Evolutionary conservation across 2,888 invertebrate species (phyloP), one percentile per base, ranked within the genome.

Genomic region (Drosophila percnosoma): DNA sequence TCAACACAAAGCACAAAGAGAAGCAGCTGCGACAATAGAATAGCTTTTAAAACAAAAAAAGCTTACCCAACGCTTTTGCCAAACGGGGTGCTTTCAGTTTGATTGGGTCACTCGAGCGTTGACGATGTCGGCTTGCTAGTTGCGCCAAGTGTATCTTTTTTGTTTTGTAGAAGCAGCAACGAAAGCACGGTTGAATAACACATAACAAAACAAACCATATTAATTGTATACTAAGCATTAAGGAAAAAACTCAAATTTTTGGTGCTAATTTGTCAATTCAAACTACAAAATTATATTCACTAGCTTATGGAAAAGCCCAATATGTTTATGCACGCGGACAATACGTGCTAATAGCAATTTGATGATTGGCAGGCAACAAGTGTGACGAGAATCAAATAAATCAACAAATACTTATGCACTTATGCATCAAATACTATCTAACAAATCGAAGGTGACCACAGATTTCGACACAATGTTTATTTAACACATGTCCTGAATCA

Each of bases 331-430:
- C 83, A 83, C 77, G 80, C 82, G 66, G 61, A 73, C 60, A 59
- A 61, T 80, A 86, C 80, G 83, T 84, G 83, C 62, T 84, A 88
- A 88, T 88, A 86, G 71, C 67, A 70, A 69, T 68, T 88, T 78
- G 69, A 82, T 69, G 8, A 24, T 45, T 24, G 24, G 24, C 24
- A 80, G 78, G 72, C 80, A 78, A 82, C 75, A 80, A 88, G 83
- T 84, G 82, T 40, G 78, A 69, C 65, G 70, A 71, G 59, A 68
- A 69, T 49, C 58, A 52, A 38, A 57, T 52, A 55, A 58, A 52
- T 31, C 40, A 78, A 40, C 59, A 59, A 55, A 45, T 65, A 49
- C 49, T 65, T n/a, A 54, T 15, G 42, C 13, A 57, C 31, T 31
- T 31, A 27, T 31, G 31, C 10, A 64, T 29, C 34, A 27, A 64